Percentiles rank a stretch among this genome's conserved stretches.
phyloP scores from a whole-genome alignment of 37 sponge, comb jelly and placozoan species.

The Petrosia ficiformis region DNA sequence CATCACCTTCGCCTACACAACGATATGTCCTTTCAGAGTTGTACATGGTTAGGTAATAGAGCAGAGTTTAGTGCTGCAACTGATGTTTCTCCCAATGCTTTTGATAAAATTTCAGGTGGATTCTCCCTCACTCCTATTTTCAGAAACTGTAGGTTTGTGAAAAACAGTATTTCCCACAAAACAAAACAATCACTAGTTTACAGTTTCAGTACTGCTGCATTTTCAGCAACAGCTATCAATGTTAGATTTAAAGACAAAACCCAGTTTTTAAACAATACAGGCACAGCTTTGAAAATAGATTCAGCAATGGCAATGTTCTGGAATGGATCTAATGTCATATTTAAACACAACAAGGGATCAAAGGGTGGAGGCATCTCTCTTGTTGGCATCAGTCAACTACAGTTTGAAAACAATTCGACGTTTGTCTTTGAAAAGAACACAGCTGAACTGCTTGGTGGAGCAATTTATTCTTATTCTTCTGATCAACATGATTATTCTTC shows the following conservation, averaged over 20 bases:
- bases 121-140: neutral
- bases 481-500: neutral
- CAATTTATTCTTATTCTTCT: neutral
- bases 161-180: neutral
- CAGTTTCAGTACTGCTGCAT: neutral
- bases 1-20: neutral
- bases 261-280: neutral
- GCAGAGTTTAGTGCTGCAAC: neutral
- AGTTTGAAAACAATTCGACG: neutral
- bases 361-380: constrained; percentile 25
- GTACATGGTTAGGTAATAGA: neutral
- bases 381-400: neutral
- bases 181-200: no score
- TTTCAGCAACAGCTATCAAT: neutral
- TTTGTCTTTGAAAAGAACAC: constrained; percentile 11
- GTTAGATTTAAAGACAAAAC: constrained; percentile 2
- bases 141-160: neutral
- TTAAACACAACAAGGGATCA: constrained; percentile 13
- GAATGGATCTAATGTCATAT: neutral
- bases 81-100: neutral
- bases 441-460: constrained; percentile 16
- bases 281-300: constrained; percentile 4
- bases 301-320: no score
- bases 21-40: neutral
- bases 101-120: neutral